A percentile compares a stretch with the other conserved stretches of the same genome.
phyloP scores from a whole-genome alignment of 1,140 invertebrate species.

The Drosophila littoralis region DNA sequence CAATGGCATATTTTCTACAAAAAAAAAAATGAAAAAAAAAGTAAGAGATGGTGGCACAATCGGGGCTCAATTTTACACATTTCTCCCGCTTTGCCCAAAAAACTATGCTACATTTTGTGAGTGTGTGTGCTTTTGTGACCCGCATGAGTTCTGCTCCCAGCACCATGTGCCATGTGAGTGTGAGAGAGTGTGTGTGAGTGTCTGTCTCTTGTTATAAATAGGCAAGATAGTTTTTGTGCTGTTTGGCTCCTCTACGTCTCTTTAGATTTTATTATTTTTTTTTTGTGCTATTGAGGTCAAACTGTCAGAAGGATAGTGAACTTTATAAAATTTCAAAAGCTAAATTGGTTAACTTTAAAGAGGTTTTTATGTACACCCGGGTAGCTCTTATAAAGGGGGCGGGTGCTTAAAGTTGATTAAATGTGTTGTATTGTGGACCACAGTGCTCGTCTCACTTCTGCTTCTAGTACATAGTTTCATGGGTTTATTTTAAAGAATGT shows the following conservation, averaged over 20 bases:
- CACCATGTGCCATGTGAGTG: background rate
- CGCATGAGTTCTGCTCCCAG: conserved; percentile 48
- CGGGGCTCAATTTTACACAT: background rate
- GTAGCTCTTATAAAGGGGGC: too few relatives aligned
- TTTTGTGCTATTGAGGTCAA: conserved; percentile 68
- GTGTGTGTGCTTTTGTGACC: conserved; percentile 23
- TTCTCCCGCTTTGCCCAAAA: conserved; percentile 11
- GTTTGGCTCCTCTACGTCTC: conserved; percentile 30
- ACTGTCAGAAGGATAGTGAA: conserved; percentile 74
- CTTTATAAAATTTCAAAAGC: conserved; percentile 61
- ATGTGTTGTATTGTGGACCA: too few relatives aligned
- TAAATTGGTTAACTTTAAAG: conserved; percentile 67
- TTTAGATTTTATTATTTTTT: conserved; percentile 8
- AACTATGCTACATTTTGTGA: conserved; percentile 56
- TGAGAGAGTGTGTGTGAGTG: conserved; percentile 20
- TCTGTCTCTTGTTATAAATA: conserved; percentile 66
- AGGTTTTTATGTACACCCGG: background rate
- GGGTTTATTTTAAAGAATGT: too few relatives aligned
- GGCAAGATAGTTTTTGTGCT: conserved; percentile 68
- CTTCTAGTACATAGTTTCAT: too few relatives aligned
- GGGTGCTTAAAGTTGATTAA: too few relatives aligned
- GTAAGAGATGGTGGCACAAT: conserved; percentile 35
- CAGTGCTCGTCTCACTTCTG: too few relatives aligned
- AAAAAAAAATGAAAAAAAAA: conserved; percentile 31
- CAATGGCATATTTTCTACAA: conserved; percentile 45